Evolutionary conservation across 2,888 invertebrate species (phyloP), one percentile per base, ranked within the genome.

Genomic region (Palloptera scutellata): DNA sequence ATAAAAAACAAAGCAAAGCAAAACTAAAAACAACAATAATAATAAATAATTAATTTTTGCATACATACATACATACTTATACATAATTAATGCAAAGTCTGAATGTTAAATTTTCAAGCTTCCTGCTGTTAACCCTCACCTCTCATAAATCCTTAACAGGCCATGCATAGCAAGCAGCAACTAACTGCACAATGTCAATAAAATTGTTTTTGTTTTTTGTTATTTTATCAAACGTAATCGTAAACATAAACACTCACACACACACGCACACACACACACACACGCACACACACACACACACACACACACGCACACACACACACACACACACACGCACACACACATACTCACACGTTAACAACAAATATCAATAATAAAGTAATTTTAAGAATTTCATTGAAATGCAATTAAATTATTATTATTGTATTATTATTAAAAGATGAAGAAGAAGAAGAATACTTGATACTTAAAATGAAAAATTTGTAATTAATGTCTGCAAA

Each of bases 1-100:
- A 40, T 45, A 13, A 40, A 48, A 48, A 19, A 59, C 41, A 58
- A 17, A 15, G 45, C 43, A 51, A 54, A 54, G 17, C 40, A 45
- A 12, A 55, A n/a, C 13, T 19, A 52, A 41, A 17, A 43, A 64
- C 15, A 65, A 64, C 17, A 62, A 48, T 67, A 64, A 64, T 68
- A 67, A 43, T 43, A 60, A 41, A 60, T 60, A 60, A 41, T 19
- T 60, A 60, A 41, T 41, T 20, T 43, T 6, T 43, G 15, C 60
- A 42, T 41, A 43, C 42, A 60, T 43, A 43, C 41, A 57, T 43
- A 42, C 17, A 10, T 60, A 43, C 45, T 20, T 57, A 10, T 60
- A 43, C 45, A 57, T 57, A 57, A 12, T 40, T 57, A 57, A 20
- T n/a, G 15, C 48, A 48, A 48, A 48, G 48, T 48, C 48, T 48